Conservation (phyloP, 2,888 invertebrate genomes). For the Subacronicta megacephala region DNA sequence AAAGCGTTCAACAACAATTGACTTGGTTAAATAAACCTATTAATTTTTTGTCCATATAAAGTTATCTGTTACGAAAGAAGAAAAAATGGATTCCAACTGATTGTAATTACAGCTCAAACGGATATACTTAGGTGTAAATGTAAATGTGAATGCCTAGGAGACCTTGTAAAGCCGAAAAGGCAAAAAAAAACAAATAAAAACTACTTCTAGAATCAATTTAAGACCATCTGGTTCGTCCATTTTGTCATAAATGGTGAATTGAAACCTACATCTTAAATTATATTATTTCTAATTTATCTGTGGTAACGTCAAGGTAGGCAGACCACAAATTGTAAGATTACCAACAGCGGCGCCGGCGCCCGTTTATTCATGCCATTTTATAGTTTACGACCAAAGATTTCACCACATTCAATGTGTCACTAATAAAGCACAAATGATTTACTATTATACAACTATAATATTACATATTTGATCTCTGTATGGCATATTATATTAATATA, state of each 20-base stretch:
- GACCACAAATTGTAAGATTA: slow-evolving; percentile 58
- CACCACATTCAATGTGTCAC: slow-evolving; percentile 48
- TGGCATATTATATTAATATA: too few relatives aligned
- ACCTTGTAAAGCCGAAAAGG: slow-evolving; percentile 41
- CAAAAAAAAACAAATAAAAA: slow-evolving; percentile 37
- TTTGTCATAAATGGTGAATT: slow-evolving; percentile 34
- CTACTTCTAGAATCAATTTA: slow-evolving; percentile 21
- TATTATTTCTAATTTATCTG: slow-evolving; percentile 32
- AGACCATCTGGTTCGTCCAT: slow-evolving; percentile 41
- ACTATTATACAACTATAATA: too few relatives aligned
- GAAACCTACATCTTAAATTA: slow-evolving; percentile 1
- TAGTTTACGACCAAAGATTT: slow-evolving; percentile 40
- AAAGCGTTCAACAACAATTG: background rate
- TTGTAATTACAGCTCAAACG: slow-evolving; percentile 36
- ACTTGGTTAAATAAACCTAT: slow-evolving; percentile 9
- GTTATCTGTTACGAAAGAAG: slow-evolving; percentile 9
- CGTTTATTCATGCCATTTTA: slow-evolving; percentile 33
- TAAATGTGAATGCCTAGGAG: slow-evolving; percentile 30
- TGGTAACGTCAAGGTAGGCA: slow-evolving; percentile 29
- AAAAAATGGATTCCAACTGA: slow-evolving; percentile 24
- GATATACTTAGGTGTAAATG: slow-evolving; percentile 32
- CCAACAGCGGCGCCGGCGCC: slow-evolving; percentile 49
- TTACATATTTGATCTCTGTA: too few relatives aligned
- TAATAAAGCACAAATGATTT: slow-evolving; percentile 39
- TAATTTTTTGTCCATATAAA: slow-evolving; percentile 6